These are phyloP conservation scores for Aspiorhynchus laticeps DNA, from an alignment of 2,113 vertebrate genomes.

Conservation along the genomic window DNA sequence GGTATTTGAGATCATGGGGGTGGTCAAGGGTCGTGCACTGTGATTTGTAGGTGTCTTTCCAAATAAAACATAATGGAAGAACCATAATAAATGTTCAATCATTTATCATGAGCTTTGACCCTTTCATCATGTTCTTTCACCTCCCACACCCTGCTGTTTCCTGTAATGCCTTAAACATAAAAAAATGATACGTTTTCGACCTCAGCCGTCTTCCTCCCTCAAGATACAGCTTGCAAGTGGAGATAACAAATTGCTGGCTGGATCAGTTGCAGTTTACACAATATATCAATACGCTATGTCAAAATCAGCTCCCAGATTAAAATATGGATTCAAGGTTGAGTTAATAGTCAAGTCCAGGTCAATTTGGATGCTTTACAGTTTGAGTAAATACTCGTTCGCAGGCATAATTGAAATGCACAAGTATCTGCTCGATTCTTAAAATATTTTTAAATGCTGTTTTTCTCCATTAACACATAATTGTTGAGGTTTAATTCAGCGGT, in stretches of 20 bases:
- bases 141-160: neutral
- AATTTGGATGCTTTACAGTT: neutral
- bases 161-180: neutral
- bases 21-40: neutral
- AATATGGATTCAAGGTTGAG: neutral
- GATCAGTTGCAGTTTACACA: slow-evolving; percentile 21
- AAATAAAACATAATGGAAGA: neutral
- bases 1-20: neutral
- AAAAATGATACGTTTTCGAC: neutral
- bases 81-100: slow-evolving; percentile 17
- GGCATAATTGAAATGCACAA: neutral
- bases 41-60: neutral
- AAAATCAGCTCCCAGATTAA: slow-evolving; percentile 10
- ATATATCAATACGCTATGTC: slow-evolving; percentile 1
- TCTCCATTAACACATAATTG: neutral
- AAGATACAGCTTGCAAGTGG: slow-evolving; percentile 4
- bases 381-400: neutral
- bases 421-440: neutral
- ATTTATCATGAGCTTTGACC: neutral
- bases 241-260: slow-evolving; percentile 18
- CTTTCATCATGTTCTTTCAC: neutral
- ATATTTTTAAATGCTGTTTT: slow-evolving; percentile 5
- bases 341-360: neutral
- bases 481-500: slow-evolving; percentile 16
- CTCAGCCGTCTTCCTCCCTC: neutral